A percentile compares a stretch with the other conserved stretches of the same genome.
These are phyloP conservation scores for Neotoxoptera formosana DNA, from an alignment of 1,140 invertebrate species.

Conservation along the genomic window DNA sequence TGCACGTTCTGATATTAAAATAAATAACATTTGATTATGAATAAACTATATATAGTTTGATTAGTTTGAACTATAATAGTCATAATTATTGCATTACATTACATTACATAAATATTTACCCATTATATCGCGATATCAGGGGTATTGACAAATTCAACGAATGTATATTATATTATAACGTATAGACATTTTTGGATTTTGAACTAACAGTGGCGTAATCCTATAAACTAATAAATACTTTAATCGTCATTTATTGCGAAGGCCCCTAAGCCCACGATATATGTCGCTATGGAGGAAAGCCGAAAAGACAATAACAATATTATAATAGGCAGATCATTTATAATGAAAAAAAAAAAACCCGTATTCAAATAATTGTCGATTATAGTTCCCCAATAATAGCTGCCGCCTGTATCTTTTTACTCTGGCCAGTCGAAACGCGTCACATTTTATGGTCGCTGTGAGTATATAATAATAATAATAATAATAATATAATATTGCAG, in stretches of 20 bases:
- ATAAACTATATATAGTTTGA: background rate
- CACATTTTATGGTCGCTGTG: background rate
- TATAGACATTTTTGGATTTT: background rate
- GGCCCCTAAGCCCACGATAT: background rate
- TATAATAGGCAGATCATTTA: background rate
- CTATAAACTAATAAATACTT: background rate
- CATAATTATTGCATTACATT: too few species aligned
- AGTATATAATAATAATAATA: too few species aligned
- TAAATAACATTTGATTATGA: background rate
- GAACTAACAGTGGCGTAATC: background rate
- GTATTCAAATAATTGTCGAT: background rate
- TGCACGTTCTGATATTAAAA: background rate
- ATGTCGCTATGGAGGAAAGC: too few species aligned
- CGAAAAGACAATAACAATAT: too few species aligned
- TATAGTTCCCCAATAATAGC: background rate
- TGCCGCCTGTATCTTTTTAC: background rate
- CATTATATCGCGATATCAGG: background rate
- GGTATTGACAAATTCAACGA: background rate
- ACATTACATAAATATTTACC: background rate
- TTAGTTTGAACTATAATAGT: too few species aligned
- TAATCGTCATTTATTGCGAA: background rate
- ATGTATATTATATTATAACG: background rate
- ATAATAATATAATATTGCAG: background rate
- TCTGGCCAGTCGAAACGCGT: background rate
- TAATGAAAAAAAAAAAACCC: background rate